phyloP scores from a whole-genome alignment of 2,888 invertebrate species.

The Cryptus viduatorius region DNA sequence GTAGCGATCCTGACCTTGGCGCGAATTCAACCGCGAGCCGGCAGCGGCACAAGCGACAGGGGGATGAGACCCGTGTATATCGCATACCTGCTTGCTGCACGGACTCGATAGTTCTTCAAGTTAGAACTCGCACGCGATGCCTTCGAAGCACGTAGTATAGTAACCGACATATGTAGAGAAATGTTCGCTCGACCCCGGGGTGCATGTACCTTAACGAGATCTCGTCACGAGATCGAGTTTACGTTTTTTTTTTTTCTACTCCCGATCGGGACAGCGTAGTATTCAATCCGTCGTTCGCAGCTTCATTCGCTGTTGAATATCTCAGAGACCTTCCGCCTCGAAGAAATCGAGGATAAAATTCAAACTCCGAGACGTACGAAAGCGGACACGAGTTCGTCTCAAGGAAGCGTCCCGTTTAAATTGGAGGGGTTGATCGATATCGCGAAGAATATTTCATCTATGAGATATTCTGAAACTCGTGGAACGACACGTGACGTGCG shows the following conservation, averaged over 20 bases:
- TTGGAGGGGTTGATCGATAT: conserved; percentile 58
- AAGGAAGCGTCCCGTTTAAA: conserved; percentile 40
- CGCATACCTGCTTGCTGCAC: conserved; percentile 10
- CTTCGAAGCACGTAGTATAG: conserved; percentile 27
- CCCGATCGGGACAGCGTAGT: background rate
- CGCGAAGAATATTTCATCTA: conserved; percentile 37
- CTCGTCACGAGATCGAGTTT: conserved; percentile 45
- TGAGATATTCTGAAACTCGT: conserved; percentile 37
- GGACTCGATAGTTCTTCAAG: conserved; percentile 27
- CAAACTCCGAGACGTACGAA: conserved; percentile 14
- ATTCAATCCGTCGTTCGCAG: background rate
- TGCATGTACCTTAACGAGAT: conserved; percentile 57
- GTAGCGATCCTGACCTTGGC: conserved; percentile 63
- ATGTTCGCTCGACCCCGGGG: conserved; percentile 34
- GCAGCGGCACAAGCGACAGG: conserved; percentile 9
- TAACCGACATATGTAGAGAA: background rate
- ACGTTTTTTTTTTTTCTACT: conserved; percentile 5
- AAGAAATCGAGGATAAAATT: conserved; percentile 43
- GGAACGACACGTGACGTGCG: conserved; percentile 8
- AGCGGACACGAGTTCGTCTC: conserved; percentile 9
- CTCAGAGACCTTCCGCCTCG: background rate
- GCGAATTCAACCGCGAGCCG: conserved; percentile 57
- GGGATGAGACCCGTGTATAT: conserved; percentile 55
- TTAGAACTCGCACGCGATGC: conserved; percentile 55
- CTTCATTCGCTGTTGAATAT: background rate